Percentiles rank a stretch among this genome's conserved stretches.
phyloP scores from a whole-genome alignment of 2,113 vertebrate genomes.

The Paradoxurus hermaphroditus region DNA sequence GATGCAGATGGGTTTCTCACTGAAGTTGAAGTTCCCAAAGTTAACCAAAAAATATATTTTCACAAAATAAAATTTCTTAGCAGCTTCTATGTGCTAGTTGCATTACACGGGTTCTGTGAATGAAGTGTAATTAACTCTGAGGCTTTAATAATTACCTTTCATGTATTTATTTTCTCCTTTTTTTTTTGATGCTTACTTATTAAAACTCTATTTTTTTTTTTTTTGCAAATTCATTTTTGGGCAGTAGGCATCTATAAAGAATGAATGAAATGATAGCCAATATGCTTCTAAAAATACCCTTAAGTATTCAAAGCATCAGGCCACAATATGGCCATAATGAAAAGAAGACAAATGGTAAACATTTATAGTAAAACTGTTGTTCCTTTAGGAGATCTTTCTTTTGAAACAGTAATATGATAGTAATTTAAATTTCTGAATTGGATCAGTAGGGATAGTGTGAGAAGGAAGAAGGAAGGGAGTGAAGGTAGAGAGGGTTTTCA shows the following conservation, averaged over 20 bases:
- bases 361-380: background rate
- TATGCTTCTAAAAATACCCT: background rate
- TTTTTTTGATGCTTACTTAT: background rate
- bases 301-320: background rate
- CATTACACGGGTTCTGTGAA: background rate
- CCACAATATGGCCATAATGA: background rate
- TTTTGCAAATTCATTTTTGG: background rate
- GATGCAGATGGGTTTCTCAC: background rate
- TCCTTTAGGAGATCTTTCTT: background rate
- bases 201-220: background rate
- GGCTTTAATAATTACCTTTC: background rate
- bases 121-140: background rate
- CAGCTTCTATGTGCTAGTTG: background rate
- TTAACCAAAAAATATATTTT: background rate
- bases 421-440: background rate
- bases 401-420: background rate
- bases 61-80: background rate
- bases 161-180: background rate
- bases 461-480: background rate
- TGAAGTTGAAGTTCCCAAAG: background rate
- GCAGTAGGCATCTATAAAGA: background rate
- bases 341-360: background rate
- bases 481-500: background rate
- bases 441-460: background rate
- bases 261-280: background rate